phyloP scores from a whole-genome alignment of 2,888 invertebrate species.

The Xylota segnis region DNA sequence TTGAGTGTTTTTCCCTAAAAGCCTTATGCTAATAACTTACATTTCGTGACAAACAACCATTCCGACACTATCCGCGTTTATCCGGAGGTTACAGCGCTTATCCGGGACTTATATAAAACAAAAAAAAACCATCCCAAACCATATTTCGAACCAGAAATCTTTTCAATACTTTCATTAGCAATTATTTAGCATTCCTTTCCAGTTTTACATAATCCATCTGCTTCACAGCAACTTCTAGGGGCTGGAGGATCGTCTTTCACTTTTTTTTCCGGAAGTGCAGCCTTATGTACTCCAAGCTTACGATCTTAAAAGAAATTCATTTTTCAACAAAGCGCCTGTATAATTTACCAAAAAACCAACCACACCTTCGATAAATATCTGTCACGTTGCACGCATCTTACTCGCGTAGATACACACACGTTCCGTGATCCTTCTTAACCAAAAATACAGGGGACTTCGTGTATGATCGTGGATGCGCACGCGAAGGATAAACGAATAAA shows the following conservation, averaged over 20 bases:
- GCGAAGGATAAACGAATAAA: slow-evolving; percentile 69
- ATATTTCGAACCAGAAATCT: too few relatives aligned
- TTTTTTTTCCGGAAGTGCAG: background rate
- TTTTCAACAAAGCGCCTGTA: slow-evolving; percentile 54
- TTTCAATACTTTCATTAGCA: too few relatives aligned
- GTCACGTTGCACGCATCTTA: slow-evolving; percentile 74
- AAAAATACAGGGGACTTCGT: slow-evolving; percentile 47
- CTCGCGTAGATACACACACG: slow-evolving; percentile 50
- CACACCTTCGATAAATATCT: slow-evolving; percentile 76
- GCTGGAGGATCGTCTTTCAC: background rate
- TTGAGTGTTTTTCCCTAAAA: too few relatives aligned
- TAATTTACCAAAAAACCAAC: slow-evolving; percentile 54
- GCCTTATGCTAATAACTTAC: too few relatives aligned
- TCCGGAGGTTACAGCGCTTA: background rate
- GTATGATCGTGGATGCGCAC: slow-evolving; percentile 62
- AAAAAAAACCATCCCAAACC: too few relatives aligned
- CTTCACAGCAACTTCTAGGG: too few relatives aligned
- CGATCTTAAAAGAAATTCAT: slow-evolving; percentile 3
- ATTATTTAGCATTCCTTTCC: too few relatives aligned
- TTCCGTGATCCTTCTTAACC: slow-evolving; percentile 56
- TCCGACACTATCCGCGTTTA: too few relatives aligned
- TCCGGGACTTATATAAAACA: background rate
- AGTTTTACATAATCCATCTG: too few relatives aligned
- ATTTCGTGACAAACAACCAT: too few relatives aligned
- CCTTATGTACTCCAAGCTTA: slow-evolving; percentile 17